Percentiles rank a stretch among this genome's conserved stretches.
phyloP scores from a whole-genome alignment of 2,797 vertebrate genomes.

The Staurois parvus region DNA sequence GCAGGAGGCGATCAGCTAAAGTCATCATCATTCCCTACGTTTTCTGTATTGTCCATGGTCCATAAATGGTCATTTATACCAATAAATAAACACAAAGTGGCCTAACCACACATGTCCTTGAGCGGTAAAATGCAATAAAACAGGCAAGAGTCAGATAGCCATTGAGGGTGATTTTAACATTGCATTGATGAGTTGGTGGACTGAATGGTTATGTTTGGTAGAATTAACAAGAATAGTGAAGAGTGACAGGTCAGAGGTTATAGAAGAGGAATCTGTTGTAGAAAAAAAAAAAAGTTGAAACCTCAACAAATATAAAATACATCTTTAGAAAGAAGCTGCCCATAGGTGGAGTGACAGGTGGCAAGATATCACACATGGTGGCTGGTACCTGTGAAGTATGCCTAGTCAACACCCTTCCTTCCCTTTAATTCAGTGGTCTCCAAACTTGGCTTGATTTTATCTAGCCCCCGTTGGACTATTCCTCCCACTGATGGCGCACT shows the following conservation, averaged over 20 bases:
- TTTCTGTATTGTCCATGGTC: neutral
- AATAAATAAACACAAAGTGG: neutral
- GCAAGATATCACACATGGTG: too few relatives aligned
- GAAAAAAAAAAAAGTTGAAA: neutral
- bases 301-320: too few relatives aligned
- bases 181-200: neutral
- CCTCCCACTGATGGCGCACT: too few relatives aligned
- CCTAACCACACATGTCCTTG: neutral
- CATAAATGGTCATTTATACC: neutral
- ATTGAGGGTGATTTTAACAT: neutral
- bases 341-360: too few relatives aligned
- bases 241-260: too few relatives aligned
- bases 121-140: neutral
- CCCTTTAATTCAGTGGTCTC: too few relatives aligned
- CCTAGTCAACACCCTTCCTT: too few relatives aligned
- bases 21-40: neutral
- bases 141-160: neutral
- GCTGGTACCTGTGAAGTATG: too few relatives aligned
- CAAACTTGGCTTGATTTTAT: too few relatives aligned
- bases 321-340: too few relatives aligned
- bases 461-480: too few relatives aligned
- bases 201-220: neutral
- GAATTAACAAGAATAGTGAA: neutral
- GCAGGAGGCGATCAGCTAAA: too few relatives aligned
- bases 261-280: neutral